phyloP scores from a whole-genome alignment of 2,113 vertebrate species.

The Rafetus swinhoei region DNA sequence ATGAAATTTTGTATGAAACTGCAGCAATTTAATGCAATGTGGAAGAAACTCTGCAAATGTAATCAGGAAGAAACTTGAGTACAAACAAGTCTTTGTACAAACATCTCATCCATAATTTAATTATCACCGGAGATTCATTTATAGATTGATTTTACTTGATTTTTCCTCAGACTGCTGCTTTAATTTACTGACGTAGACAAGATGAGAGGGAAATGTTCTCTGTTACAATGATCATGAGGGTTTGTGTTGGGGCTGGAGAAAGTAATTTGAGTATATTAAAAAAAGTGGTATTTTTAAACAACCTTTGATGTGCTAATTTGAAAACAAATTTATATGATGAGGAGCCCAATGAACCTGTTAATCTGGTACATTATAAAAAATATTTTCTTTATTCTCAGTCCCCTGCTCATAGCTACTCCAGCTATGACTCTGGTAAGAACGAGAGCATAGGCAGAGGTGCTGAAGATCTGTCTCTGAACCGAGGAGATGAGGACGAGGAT shows the following conservation, averaged over 20 bases:
- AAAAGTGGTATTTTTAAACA: background rate
- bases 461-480: constrained; percentile 84
- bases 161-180: background rate
- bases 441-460: constrained; percentile 83
- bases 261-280: background rate
- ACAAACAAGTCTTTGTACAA: background rate
- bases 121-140: background rate
- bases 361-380: background rate
- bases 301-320: background rate
- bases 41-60: background rate
- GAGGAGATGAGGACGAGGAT: constrained; percentile 86
- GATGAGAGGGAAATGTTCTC: background rate
- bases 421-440: constrained; percentile 87
- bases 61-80: background rate
- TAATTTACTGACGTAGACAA: background rate
- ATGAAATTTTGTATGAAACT: background rate
- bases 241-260: background rate
- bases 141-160: constrained; percentile 7
- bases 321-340: background rate
- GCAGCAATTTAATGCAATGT: background rate
- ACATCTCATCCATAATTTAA: background rate
- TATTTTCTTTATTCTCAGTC: constrained; percentile 78
- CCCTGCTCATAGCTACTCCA: constrained; percentile 87
- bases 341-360: background rate
- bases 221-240: background rate